Conservation (phyloP, 2,797 vertebrate genomes). For the Sebastes matsubarae region DNA sequence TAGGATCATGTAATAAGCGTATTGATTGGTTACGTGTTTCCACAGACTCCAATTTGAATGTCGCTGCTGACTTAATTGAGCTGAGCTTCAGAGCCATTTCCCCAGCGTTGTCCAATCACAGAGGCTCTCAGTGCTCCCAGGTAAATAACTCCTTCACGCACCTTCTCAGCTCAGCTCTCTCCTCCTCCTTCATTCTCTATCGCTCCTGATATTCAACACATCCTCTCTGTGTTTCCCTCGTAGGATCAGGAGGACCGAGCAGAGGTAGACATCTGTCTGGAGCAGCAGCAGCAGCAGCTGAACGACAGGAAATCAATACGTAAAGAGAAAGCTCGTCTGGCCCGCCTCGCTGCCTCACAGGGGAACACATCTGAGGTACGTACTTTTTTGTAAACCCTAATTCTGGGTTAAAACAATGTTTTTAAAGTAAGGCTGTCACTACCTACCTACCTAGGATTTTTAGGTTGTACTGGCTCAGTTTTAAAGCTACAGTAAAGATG, state of each 20-base stretch:
- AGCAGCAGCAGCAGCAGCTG: constrained; percentile 73
- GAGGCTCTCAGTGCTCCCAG: constrained; percentile 77
- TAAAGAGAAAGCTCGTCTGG: constrained; percentile 87
- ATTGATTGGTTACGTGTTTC: neutral
- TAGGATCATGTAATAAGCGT: neutral
- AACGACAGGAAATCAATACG: constrained; percentile 81
- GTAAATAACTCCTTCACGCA: constrained; percentile 32
- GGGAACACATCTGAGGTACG: constrained; percentile 51
- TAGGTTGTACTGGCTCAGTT: too few relatives aligned
- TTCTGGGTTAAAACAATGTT: neutral
- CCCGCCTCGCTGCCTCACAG: constrained; percentile 83
- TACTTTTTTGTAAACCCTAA: neutral
- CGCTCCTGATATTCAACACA: neutral
- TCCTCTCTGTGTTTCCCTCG: neutral
- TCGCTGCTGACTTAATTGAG: constrained; percentile 53
- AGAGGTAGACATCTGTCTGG: constrained; percentile 42
- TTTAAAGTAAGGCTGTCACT: neutral
- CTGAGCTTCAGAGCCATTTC: constrained; percentile 73
- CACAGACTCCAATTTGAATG: constrained; percentile 77
- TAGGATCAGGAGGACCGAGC: constrained; percentile 28
- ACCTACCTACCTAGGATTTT: too few relatives aligned
- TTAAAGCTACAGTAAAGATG: too few relatives aligned
- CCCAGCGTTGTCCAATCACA: constrained; percentile 66
- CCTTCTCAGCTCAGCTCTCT: neutral
- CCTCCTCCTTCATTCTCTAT: neutral